Evolutionary conservation across 2,888 invertebrate species (phyloP), one percentile per base, ranked within the genome.

Genomic region (Dryocosmus kuriphilus): DNA sequence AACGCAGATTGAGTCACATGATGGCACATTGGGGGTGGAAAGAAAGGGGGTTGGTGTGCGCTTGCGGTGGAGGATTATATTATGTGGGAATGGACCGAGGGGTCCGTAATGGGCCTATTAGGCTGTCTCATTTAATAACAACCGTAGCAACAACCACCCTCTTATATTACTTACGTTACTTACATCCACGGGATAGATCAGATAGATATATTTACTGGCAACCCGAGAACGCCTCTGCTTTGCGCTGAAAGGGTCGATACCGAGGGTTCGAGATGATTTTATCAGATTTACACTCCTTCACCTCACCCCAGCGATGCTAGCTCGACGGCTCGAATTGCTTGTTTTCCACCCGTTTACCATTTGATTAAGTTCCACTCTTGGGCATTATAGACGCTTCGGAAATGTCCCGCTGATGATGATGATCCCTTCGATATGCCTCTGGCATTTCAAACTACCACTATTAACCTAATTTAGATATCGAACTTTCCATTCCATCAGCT

Each of bases 41-140:
- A 82, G 77, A 79, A 65, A 76, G 77, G 74, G 73, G 57, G 75
- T 79, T 81, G 79, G 81, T 81, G 80, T 78, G 82, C 85, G 88
- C 87, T 88, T 89, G 89, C 88, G 89, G 89, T 87, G 85, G 85
- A 88, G 85, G 87, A 89, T 90, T 89, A 89, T 90, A 90, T 90
- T 88, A 90, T 89, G 88, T 89, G 87, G 88, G 87, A 89, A 89
- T 88, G 89, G 88, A 88, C 87, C 84, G 79, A 79, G 85, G 87
- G 88, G 87, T 87, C 85, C 85, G 88, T 91, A 91, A 91, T 91
- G 90, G 91, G 89, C 89, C 91, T 91, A 91, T 91, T 91, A 91
- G 90, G 91, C 91, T 90, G 91, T 91, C 91, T 91, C 90, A 90
- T 91, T 91, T 91, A 91, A 91, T 91, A 91, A 91, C 90, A 90